These are phyloP conservation scores for Phyllotreta striolata DNA, from an alignment of 2,888 invertebrate species.

Conservation along the genomic window DNA sequence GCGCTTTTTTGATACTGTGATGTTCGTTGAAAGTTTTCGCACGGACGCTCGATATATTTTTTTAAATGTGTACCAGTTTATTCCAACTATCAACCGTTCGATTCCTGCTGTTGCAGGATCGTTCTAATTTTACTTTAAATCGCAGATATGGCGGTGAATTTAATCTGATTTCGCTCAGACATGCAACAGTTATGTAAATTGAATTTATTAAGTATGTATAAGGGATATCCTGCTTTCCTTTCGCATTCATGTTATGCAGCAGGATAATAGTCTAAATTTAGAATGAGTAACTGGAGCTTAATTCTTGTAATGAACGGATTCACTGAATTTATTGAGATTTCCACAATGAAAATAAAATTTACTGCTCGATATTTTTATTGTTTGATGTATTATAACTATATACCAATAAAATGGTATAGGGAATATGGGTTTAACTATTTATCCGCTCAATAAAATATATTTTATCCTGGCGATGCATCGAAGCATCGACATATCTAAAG, in stretches of 20 bases:
- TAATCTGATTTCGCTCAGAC: slow-evolving; percentile 21
- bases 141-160: slow-evolving; percentile 4
- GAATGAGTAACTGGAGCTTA: too few relatives aligned
- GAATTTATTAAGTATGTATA: slow-evolving; percentile 22
- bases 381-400: too few relatives aligned
- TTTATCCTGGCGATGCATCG: slow-evolving; percentile 1
- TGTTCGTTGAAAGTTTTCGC: too few relatives aligned
- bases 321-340: too few relatives aligned
- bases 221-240: slow-evolving; percentile 20
- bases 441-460: not conserved
- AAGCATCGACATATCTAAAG: slow-evolving; percentile 37
- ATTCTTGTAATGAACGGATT: too few relatives aligned
- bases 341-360: too few relatives aligned
- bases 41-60: too few relatives aligned
- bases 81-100: too few relatives aligned
- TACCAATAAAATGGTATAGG: not conserved
- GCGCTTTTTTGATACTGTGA: too few relatives aligned
- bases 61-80: too few relatives aligned
- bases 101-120: not conserved
- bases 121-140: slow-evolving; percentile 21
- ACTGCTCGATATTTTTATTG: too few relatives aligned
- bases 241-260: not conserved
- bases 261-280: too few relatives aligned
- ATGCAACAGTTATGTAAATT: slow-evolving; percentile 29
- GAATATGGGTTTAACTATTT: slow-evolving; percentile 24